These are phyloP conservation scores for Sarcoramphus papa DNA, from an alignment of 2,797 vertebrate species.

Conservation along the genomic window DNA sequence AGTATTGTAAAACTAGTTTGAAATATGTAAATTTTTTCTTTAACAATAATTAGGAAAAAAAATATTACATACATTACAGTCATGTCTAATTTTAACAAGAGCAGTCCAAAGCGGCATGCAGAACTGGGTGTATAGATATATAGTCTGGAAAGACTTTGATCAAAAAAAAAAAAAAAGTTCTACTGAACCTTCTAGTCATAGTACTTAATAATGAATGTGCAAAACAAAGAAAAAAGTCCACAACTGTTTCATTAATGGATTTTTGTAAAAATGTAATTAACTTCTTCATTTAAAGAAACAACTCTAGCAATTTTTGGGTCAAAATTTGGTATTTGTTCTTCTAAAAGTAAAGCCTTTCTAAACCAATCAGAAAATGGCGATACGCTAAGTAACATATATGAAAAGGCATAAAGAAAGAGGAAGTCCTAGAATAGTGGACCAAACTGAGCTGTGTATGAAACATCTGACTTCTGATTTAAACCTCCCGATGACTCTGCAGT, in stretches of 20 bases:
- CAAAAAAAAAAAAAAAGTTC: neutral
- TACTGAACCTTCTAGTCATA: neutral
- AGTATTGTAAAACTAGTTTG: neutral
- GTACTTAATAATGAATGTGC: neutral
- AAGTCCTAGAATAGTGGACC: neutral
- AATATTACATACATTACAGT: neutral
- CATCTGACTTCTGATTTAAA: neutral
- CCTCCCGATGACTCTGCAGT: neutral
- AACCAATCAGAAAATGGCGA: neutral
- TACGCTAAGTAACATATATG: neutral
- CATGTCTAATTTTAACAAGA: neutral
- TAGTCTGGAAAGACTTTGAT: neutral
- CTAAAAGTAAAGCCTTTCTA: neutral
- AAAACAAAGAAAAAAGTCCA: neutral
- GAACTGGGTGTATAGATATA: neutral
- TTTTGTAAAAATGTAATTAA: neutral
- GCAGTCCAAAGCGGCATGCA: neutral
- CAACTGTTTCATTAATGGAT: neutral
- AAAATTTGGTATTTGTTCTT: neutral
- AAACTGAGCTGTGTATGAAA: neutral
- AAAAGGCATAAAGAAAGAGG: neutral
- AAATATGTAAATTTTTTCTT: neutral
- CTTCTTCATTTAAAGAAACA: neutral
- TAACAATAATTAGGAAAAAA: neutral
- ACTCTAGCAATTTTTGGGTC: no score